Percentiles rank a stretch among this genome's conserved stretches.
These are phyloP conservation scores for Oophaga pumilio DNA, from an alignment of 2,113 vertebrate species.

Conservation along the genomic window DNA sequence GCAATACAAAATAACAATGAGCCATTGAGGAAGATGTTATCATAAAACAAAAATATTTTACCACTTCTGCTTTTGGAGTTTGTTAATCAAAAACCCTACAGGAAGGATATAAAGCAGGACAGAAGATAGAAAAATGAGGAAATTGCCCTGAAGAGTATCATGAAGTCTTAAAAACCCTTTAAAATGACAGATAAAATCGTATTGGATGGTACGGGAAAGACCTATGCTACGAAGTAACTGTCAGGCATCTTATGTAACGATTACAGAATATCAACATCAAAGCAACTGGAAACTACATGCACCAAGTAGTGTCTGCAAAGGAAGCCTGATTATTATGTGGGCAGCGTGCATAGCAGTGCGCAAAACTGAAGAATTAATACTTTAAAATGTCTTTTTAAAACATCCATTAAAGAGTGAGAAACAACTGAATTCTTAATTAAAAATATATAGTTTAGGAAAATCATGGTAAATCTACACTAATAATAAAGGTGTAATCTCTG, in stretches of 20 bases:
- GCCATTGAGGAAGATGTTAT: neutral
- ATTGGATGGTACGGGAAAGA: neutral
- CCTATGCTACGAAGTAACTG: neutral
- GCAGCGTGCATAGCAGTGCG: no score
- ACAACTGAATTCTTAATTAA: no score
- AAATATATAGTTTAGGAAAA: no score
- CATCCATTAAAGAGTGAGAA: no score
- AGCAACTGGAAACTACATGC: neutral
- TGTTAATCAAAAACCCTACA: slow-evolving; percentile 19
- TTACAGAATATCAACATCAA: neutral
- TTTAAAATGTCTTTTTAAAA: no score
- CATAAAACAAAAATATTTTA: neutral
- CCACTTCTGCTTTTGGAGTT: slow-evolving; percentile 35
- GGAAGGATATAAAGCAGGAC: neutral
- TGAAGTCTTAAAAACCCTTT: neutral
- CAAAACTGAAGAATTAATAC: no score
- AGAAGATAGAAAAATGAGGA: slow-evolving; percentile 15
- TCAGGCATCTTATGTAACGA: neutral
- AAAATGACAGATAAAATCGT: neutral
- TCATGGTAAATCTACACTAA: no score
- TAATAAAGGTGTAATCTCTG: no score
- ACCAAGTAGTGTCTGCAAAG: no score
- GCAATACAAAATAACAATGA: slow-evolving; percentile 13
- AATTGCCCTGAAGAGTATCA: neutral
- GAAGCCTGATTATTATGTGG: no score